Evolutionary conservation across 2,888 invertebrate genomes (phyloP), one percentile per base, ranked within the genome.

Genomic region (Phymatocera aterrima): DNA sequence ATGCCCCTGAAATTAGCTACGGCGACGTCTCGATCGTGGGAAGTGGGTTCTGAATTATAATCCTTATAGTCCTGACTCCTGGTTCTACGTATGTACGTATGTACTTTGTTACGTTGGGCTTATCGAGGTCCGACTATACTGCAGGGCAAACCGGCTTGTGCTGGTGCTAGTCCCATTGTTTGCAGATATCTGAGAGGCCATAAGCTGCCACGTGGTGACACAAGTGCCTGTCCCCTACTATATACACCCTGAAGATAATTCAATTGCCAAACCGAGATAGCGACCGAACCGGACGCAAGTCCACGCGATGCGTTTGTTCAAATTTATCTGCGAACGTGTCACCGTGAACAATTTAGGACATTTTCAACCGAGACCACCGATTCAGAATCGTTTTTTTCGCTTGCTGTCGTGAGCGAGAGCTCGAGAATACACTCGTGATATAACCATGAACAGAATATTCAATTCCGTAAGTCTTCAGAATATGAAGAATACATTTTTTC

Each of bases 151-250:
- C 46, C 46, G 68, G 64, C 64, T 28, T 77, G 84, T 79, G 72
- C 43, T 43, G 57, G 46, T 61, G 24, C 81, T 43, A 40, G 46
- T 61, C 21, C 81, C 80, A 85, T 85, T 85, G 85, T 85, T 85
- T 81, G 79, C 80, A 72, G 83, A 84, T 85, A 82, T 82, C 80
- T 83, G 77, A 80, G n/a, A n/a, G 82, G 83, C 79, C 81, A 77
- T 75, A 75, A 77, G 80, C 81, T 83, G 84, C 83, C 85, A 85
- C 85, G 85, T 85, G 85, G 80, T 72, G 75, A 75, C 57, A 75
- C 75, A 40, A 75, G 54, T 57, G 57, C 40, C 57, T 51, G 72
- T 51, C 18, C 72, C n/a, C n/a, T n/a, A n/a, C n/a, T n/a, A n/a
- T n/a, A 34, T n/a, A 57, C 60, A 57, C 57, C 57, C 75, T 72